phyloP scores from a whole-genome alignment of 2,113 vertebrate genomes.

The Carassius carassius region DNA sequence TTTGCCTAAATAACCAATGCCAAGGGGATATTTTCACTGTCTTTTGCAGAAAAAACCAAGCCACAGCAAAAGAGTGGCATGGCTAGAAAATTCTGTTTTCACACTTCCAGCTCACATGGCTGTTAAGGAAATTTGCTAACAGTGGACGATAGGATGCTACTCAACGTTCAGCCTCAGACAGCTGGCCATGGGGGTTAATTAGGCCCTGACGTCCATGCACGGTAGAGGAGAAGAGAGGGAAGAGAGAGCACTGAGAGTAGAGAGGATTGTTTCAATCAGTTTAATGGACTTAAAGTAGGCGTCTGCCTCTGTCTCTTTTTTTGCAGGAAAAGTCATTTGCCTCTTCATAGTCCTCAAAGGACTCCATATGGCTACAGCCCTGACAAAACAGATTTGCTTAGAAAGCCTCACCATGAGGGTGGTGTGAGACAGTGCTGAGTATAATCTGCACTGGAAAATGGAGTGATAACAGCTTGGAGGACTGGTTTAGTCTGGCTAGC shows the following conservation, averaged over 20 bases:
- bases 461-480: constrained; percentile 33
- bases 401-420: constrained; percentile 46
- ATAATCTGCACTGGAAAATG: constrained; percentile 35
- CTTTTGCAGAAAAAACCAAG: constrained; percentile 11
- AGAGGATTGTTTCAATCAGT: constrained; percentile 56
- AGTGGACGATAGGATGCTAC: constrained; percentile 48
- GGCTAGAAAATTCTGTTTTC: background rate
- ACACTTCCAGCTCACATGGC: constrained; percentile 56
- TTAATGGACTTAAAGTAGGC: constrained; percentile 51
- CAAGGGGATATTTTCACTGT: background rate
- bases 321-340: constrained; percentile 51
- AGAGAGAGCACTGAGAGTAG: constrained; percentile 43
- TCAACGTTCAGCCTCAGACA: constrained; percentile 51
- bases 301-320: constrained; percentile 42
- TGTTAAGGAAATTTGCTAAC: constrained; percentile 56
- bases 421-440: constrained; percentile 39
- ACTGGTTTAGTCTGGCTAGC: constrained; percentile 34
- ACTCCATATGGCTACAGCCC: constrained; percentile 43
- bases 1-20: background rate
- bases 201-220: constrained; percentile 41
- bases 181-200: constrained; percentile 61
- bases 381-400: constrained; percentile 39
- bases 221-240: constrained; percentile 48
- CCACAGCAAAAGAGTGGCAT: background rate
- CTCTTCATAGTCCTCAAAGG: constrained; percentile 58